These are phyloP conservation scores for Bergia sp. DNA, from an alignment of 92 coral and sea anemone species.

Conservation along the genomic window DNA sequence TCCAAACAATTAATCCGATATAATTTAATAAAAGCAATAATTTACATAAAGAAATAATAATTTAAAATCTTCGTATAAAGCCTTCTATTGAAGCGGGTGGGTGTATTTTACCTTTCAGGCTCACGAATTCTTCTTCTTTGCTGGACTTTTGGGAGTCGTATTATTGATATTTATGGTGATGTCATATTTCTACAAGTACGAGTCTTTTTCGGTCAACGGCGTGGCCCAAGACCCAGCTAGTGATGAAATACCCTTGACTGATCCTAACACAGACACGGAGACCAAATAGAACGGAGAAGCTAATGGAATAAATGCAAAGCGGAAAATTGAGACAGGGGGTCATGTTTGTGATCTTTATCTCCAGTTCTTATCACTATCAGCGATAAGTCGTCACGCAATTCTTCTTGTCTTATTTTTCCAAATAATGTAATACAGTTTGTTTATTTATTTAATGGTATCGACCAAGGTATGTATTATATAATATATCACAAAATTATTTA, in stretches of 20 bases:
- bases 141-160: constrained; percentile 85
- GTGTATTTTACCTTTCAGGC: constrained; percentile 63
- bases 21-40: neutral
- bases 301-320: neutral
- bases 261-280: constrained; percentile 23
- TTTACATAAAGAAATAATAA: too few species aligned
- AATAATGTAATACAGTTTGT: neutral
- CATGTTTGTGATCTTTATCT: neutral
- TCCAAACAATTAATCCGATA: too few species aligned
- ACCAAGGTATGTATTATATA: neutral
- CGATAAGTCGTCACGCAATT: neutral
- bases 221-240: constrained; percentile 47
- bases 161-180: constrained; percentile 76
- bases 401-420: neutral
- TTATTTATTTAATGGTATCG: neutral
- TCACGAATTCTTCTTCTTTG: constrained; percentile 93
- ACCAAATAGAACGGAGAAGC: neutral
- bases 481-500: constrained; percentile 3
- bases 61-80: too few species aligned
- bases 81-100: neutral
- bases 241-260: constrained; percentile 55
- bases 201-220: constrained; percentile 73
- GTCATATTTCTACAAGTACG: constrained; percentile 92
- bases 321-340: neutral
- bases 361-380: neutral